Evolutionary conservation across 2,888 invertebrate genomes (phyloP).

Genomic region (Drosophila nigritarsus): DNA sequence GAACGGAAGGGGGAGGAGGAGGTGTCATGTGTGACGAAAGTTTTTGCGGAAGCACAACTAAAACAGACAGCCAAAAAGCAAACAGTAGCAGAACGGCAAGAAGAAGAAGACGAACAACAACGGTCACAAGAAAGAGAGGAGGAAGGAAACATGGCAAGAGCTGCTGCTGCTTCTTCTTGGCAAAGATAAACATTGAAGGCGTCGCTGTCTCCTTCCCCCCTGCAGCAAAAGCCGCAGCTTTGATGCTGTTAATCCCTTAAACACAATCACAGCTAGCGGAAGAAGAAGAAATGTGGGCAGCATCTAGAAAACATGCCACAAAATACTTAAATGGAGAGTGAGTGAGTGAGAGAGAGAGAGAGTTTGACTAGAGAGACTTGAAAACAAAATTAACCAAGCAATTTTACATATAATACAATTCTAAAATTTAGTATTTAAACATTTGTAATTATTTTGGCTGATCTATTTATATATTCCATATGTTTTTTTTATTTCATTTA

Average conservation of each 20-base stretch:
- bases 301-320: background rate
- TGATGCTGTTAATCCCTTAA: conserved; percentile 77
- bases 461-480: background rate
- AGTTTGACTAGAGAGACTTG: too few relatives aligned
- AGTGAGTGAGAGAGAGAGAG: background rate
- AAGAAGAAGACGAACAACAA: conserved; percentile 24
- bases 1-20: rapidly evolving
- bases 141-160: conserved; percentile 12
- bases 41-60: conserved; percentile 72
- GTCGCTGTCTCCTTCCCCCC: conserved; percentile 2
- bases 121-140: conserved; percentile 1
- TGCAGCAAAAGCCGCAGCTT: conserved; percentile 73
- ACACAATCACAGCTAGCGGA: conserved; percentile 56
- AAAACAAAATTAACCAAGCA: background rate
- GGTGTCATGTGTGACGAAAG: conserved; percentile 65
- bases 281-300: conserved; percentile 5
- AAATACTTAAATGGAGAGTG: background rate
- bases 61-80: conserved; percentile 70
- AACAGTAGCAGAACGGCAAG: conserved; percentile 55
- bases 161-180: conserved; percentile 39
- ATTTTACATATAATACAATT: background rate
- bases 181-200: conserved; percentile 64
- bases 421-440: too few relatives aligned
- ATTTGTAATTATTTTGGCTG: too few relatives aligned
- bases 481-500: background rate